phyloP scores from a whole-genome alignment of 2,888 invertebrate genomes.

The Drosophila peninsularis region DNA sequence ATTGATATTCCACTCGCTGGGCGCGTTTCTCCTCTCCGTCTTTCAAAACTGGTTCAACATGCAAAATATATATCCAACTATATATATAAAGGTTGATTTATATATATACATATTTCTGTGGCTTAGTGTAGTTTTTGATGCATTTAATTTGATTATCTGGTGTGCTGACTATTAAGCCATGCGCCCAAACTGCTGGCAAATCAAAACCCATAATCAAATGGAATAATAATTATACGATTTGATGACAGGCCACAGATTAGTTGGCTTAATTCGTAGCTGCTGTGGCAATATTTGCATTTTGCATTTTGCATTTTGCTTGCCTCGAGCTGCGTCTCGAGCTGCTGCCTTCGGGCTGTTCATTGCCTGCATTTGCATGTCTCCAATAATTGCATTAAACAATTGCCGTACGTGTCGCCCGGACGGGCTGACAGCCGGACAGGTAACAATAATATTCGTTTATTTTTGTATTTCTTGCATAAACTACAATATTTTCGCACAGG shows the following conservation, averaged over 20 bases:
- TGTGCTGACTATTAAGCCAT: constrained; percentile 17
- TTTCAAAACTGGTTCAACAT: constrained; percentile 44
- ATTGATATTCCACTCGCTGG: constrained; percentile 50
- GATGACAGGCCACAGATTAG: constrained; percentile 43
- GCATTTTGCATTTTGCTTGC: constrained; percentile 34
- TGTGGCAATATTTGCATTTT: constrained; percentile 51
- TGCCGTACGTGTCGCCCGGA: constrained; percentile 24
- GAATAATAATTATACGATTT: constrained; percentile 52
- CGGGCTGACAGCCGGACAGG: constrained; percentile 2
- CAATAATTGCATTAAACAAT: constrained; percentile 58
- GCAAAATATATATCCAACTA: constrained; percentile 23
- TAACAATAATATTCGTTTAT: constrained; percentile 7
- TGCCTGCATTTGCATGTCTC: constrained; percentile 48
- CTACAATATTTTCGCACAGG: constrained; percentile 5
- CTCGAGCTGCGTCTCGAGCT: constrained; percentile 27
- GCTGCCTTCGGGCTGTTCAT: constrained; percentile 15
- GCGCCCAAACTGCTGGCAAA: constrained; percentile 12
- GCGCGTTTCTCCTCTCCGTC: background rate
- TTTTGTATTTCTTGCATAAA: constrained; percentile 14
- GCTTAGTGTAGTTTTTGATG: constrained; percentile 34
- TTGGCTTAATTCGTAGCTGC: constrained; percentile 50
- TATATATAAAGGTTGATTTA: background rate
- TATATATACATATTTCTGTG: background rate
- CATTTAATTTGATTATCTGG: constrained; percentile 55
- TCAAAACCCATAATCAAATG: constrained; percentile 49